Base-by-base conservation (phyloP, 2,888 invertebrate genomes). In the Cantharis rustica region DNA sequence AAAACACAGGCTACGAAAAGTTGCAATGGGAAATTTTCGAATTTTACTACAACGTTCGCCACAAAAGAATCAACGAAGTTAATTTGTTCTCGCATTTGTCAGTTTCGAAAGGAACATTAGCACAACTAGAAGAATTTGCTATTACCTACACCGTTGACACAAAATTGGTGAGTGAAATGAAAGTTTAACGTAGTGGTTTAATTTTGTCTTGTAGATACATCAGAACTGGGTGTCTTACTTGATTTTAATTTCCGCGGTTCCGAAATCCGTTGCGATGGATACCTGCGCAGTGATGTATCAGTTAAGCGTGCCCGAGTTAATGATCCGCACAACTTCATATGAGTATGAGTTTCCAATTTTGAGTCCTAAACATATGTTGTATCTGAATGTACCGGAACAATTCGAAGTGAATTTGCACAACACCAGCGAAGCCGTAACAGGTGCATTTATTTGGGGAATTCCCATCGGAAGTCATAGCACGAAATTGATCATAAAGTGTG, bases 401-500 rank as follows among this genome's bases (percentile, higher is more conserved):
- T 80, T 3, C 81, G 84, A 27, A 71, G 74, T 1, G 79, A 88
- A 10, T 83, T 82, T 74, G 77, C 89, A 16, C 85, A 85, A 69
- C 89, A 89, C 81, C 4, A 76, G 3, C 81, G 82, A 1, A 63
- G 13, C 4, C 3, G 73, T 81, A 13, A 5, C 78, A 9, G 75
- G 75, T 4, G 70, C 71, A 26, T 82, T 80, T 73, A 27, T 75
- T 9, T 81, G 73, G 61, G 81, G 79, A 4, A 66, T 81, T 26
- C 84, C 85, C 1, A 78, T 77, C 10, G 89, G 89, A 2, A 64
- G 75, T 0, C 86, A 88, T 9, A 68, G 76, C 81, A 79, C 82
- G 0, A 84, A 23, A 23, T 9, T 23, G 23, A 23, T 23, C 1
- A 9, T 23, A 9, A 23, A 23, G 9, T 23, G 23, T 9, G 9